Evolutionary conservation across 2,888 invertebrate species (phyloP), one percentile per base, ranked within the genome.

Genomic region (Clitarchus hookeri): DNA sequence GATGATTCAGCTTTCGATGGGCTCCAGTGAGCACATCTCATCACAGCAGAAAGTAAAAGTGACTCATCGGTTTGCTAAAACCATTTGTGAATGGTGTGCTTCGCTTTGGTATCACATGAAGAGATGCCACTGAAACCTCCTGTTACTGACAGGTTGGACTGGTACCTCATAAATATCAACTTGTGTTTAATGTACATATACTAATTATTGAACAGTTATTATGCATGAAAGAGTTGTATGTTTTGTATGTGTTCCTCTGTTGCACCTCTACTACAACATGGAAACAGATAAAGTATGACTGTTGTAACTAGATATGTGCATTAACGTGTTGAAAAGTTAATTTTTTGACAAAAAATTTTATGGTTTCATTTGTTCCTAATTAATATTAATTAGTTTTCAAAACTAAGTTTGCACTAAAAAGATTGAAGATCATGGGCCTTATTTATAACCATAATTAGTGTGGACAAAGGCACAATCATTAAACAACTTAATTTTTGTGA

Each of bases 1-100:
- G 96, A 97, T 90, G 96, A 97, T 88, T 94, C 94, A 0, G 93
- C 94, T 54, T 93, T 92, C 88, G 94, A 93, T 85, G 88, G 88
- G 48, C 85, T 89, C 44, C 88, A 88, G 86, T 88, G 87, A 87
- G 53, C 53, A 16, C 65, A 9, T n/a, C 65, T 65, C 65, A 19
- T 65, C 65, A 19, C 23, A 48, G 16, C 23, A 8, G 16, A 65
- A 23, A 16, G 6, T 16, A 11, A 11, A 65, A 65, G 23, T 65
- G 65, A 65, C 48, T 11, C 11, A n/a, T n/a, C n/a, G n/a, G n/a
- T n/a, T n/a, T n/a, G n/a, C n/a, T n/a, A n/a, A n/a, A n/a, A n/a
- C n/a, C n/a, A n/a, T n/a, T n/a, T n/a, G n/a, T n/a, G n/a, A 48
- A 65, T 9, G n/a, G 11, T 23, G 65, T 65, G 65, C 65, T 65